These are phyloP conservation scores for Hippopotamus amphibius DNA, from an alignment of 2,113 vertebrate genomes.

Conservation along the genomic window DNA sequence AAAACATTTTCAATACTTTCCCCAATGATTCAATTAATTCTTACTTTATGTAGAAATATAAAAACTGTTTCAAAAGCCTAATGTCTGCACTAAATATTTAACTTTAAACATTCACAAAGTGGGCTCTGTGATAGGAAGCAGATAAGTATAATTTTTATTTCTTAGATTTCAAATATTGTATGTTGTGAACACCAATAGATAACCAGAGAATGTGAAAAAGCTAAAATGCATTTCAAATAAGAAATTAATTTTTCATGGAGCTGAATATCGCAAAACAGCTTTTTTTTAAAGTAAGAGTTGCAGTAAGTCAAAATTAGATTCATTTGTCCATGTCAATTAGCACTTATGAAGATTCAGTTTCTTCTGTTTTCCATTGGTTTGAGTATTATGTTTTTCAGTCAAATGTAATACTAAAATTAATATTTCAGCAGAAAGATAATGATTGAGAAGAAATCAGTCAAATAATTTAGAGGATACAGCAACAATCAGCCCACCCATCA, in stretches of 20 bases:
- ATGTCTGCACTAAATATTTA: slow-evolving; percentile 3
- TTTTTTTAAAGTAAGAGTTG: background rate
- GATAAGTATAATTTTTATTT: background rate
- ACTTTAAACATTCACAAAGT: background rate
- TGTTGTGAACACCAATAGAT: background rate
- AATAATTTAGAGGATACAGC: background rate
- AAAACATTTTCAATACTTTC: slow-evolving; percentile 4
- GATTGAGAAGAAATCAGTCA: background rate
- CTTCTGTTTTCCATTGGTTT: background rate
- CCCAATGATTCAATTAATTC: background rate
- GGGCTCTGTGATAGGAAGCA: background rate
- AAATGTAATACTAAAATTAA: background rate
- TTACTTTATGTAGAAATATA: background rate
- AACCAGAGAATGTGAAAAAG: background rate
- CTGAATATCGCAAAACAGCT: background rate
- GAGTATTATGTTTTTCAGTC: background rate
- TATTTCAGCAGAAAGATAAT: background rate
- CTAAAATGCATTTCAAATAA: slow-evolving; percentile 31
- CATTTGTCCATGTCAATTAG: background rate
- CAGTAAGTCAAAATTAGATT: slow-evolving; percentile 12
- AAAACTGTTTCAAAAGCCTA: background rate
- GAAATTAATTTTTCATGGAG: slow-evolving; percentile 5
- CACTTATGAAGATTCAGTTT: background rate
- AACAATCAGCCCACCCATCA: background rate
- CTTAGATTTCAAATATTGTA: background rate